Evolutionary conservation across 64 coral and sea anemone genomes (phyloP).

Genomic region (Exaiptasia diaphana): DNA sequence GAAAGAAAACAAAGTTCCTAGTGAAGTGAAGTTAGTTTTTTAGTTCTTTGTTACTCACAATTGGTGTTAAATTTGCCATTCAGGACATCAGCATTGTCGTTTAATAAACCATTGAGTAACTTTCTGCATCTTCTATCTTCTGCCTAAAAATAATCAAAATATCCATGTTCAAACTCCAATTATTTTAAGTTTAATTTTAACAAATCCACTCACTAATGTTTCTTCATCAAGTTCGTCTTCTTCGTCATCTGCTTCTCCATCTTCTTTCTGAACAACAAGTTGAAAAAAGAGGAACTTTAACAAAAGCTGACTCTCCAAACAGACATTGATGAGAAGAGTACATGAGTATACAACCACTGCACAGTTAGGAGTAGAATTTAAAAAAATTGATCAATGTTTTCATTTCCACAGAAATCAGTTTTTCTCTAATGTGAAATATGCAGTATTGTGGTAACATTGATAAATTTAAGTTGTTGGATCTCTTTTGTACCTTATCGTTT

Average conservation of each 20-base stretch:
- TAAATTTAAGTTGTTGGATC: too few relatives aligned
- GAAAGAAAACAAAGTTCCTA: too few relatives aligned
- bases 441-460: too few relatives aligned
- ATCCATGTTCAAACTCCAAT: background rate
- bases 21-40: background rate
- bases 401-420: too few relatives aligned
- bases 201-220: constrained; percentile 62
- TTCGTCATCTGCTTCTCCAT: constrained; percentile 82
- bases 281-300: background rate
- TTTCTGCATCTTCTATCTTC: constrained; percentile 63
- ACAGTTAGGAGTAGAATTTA: too few relatives aligned
- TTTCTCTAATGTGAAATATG: too few relatives aligned
- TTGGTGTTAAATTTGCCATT: constrained; percentile 11
- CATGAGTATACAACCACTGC: background rate
- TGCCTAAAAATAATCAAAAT: constrained; percentile 19
- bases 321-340: background rate
- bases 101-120: constrained; percentile 46
- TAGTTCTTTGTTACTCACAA: constrained; percentile 4
- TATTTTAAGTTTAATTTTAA: background rate
- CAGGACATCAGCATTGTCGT: constrained; percentile 68
- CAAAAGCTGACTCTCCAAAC: background rate
- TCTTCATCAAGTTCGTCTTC: constrained; percentile 75
- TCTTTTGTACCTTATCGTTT: too few relatives aligned
- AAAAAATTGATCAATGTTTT: too few relatives aligned
- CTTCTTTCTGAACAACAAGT: constrained; percentile 77